Percentiles rank a stretch among this genome's conserved stretches.
phyloP scores from a whole-genome alignment of 2,797 vertebrate genomes.

The Karalla daura region DNA sequence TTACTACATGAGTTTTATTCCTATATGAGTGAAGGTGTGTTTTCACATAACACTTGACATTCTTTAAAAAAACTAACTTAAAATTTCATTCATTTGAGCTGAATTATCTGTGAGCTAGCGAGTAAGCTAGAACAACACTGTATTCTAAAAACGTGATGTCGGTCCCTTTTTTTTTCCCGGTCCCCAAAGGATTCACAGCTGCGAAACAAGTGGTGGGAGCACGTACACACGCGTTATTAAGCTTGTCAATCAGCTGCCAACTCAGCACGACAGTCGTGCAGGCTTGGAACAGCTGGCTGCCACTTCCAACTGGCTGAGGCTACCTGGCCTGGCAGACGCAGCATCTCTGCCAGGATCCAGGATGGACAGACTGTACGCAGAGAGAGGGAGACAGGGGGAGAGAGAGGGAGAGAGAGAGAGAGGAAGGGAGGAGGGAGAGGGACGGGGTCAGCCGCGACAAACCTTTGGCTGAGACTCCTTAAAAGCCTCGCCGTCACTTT shows the following conservation, averaged over 20 bases:
- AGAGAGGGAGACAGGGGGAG: slow-evolving; percentile 22
- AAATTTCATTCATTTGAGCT: too few relatives aligned
- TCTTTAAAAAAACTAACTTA: too few relatives aligned
- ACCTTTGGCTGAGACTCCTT: slow-evolving; percentile 54
- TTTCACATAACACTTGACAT: too few relatives aligned
- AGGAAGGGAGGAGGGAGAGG: slow-evolving; percentile 24
- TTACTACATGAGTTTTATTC: too few relatives aligned
- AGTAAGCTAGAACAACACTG: too few relatives aligned
- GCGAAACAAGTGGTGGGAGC: slow-evolving; percentile 34
- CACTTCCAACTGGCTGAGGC: slow-evolving; percentile 55
- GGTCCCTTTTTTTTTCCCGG: too few relatives aligned
- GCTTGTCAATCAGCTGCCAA: slow-evolving; percentile 66
- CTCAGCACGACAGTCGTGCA: slow-evolving; percentile 48
- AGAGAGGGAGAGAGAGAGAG: slow-evolving; percentile 34
- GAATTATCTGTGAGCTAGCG: too few relatives aligned
- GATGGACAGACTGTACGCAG: slow-evolving; percentile 38
- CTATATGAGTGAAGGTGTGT: too few relatives aligned
- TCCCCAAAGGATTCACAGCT: slow-evolving; percentile 42
- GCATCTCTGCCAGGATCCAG: slow-evolving; percentile 54
- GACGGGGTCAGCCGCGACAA: slow-evolving; percentile 53
- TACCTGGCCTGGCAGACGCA: slow-evolving; percentile 66
- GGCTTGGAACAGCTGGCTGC: slow-evolving; percentile 70
- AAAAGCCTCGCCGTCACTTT: slow-evolving; percentile 37
- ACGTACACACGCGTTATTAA: slow-evolving; percentile 53
- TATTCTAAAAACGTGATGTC: background rate